A percentile compares a stretch with the other conserved stretches of the same genome.
These are phyloP conservation scores for Drosophila punjabiensis DNA, from an alignment of 1,140 invertebrate species.

Conservation along the genomic window DNA sequence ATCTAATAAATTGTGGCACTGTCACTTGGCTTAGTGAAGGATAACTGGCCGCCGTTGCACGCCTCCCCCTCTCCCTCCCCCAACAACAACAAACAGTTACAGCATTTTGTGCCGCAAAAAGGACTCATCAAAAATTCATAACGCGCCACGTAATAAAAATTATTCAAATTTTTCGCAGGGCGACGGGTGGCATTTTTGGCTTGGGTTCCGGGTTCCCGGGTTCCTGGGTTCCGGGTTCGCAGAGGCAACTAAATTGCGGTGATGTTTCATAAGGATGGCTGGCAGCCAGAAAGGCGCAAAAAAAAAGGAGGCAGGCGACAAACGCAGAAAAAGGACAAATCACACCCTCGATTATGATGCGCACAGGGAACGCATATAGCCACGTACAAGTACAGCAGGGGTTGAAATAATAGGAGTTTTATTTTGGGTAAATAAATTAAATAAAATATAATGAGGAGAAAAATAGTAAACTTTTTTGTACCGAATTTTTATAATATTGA, in stretches of 20 bases:
- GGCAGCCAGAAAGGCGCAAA: conserved; percentile 12
- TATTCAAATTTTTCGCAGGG: conserved; percentile 83
- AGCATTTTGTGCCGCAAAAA: conserved; percentile 32
- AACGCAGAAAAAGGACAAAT: conserved; percentile 78
- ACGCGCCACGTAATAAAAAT: conserved; percentile 84
- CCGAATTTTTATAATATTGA: too few species aligned
- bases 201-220: conserved; percentile 15
- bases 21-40: conserved; percentile 83
- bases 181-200: conserved; percentile 8
- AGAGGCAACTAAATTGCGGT: conserved; percentile 77
- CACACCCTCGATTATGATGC: conserved; percentile 82
- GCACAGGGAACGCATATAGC: conserved; percentile 38
- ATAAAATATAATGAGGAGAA: neutral
- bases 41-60: conserved; percentile 71
- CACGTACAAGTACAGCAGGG: conserved; percentile 4
- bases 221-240: conserved; percentile 13
- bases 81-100: conserved; percentile 39
- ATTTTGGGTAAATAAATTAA: neutral
- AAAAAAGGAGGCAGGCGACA: conserved; percentile 39
- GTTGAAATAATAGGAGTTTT: neutral
- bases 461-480: too few species aligned
- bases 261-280: conserved; percentile 75
- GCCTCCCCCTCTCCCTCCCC: conserved; percentile 10
- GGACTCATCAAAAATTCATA: conserved; percentile 84
- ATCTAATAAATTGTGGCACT: conserved; percentile 85